Evolutionary conservation across 2,113 vertebrate species (phyloP).

Genomic region (Thunnus thynnus): DNA sequence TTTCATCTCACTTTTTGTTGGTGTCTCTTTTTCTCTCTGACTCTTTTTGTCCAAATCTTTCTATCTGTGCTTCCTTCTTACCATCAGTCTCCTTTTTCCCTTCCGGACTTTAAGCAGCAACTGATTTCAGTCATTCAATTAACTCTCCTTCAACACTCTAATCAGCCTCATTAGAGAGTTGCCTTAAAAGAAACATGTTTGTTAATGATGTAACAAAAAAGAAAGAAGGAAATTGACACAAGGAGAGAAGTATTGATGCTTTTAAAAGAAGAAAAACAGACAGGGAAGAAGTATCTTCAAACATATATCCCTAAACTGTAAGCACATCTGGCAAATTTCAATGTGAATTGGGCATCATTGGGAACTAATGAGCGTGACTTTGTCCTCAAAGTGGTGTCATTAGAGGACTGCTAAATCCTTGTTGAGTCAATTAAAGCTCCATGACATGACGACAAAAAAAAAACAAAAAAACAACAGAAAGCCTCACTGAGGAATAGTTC

Average conservation of each 20-base stretch:
- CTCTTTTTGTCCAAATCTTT: conserved; percentile 7
- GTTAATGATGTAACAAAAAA: not conserved
- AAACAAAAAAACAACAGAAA: not conserved
- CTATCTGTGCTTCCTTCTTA: not conserved
- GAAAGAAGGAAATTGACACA: not conserved
- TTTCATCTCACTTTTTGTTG: conserved; percentile 38
- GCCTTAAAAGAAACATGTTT: conserved; percentile 33
- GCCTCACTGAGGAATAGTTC: conserved; percentile 43
- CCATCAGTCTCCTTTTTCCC: not conserved
- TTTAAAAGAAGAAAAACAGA: conserved; percentile 12
- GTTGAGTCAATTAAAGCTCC: conserved; percentile 78
- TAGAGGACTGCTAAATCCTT: conserved; percentile 73
- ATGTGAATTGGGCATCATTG: conserved; percentile 70
- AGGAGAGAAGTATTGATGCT: not conserved
- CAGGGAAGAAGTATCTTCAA: conserved; percentile 9
- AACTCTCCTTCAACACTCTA: conserved; percentile 13
- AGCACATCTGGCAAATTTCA: conserved; percentile 71
- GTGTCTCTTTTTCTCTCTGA: conserved; percentile 6
- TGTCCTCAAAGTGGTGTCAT: conserved; percentile 74
- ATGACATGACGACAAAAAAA: conserved; percentile 57
- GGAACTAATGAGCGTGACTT: conserved; percentile 74
- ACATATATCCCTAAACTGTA: conserved; percentile 53
- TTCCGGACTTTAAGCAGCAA: not conserved
- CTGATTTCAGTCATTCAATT: conserved; percentile 28
- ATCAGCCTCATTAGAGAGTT: conserved; percentile 59